A percentile compares a stretch with the other conserved stretches of the same genome.
phyloP scores from a whole-genome alignment of 1,140 invertebrate genomes.

The Colletes gigas region DNA sequence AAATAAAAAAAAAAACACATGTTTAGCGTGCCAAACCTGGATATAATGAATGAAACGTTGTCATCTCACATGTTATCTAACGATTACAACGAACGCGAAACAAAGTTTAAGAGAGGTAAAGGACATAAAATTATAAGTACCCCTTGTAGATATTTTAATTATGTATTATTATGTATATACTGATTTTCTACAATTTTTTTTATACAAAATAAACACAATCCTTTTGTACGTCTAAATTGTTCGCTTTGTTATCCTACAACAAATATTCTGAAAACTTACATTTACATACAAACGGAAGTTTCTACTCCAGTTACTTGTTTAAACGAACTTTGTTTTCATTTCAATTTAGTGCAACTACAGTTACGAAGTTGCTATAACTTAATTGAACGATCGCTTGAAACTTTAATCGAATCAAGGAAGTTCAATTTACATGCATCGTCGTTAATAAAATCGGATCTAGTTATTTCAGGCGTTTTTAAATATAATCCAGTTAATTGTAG shows the following conservation, averaged over 20 bases:
- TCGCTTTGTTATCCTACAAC: not conserved
- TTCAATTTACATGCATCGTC: not conserved
- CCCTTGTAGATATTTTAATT: conserved; percentile 74
- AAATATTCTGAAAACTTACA: not conserved
- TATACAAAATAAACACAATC: conserved; percentile 72
- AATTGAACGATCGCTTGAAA: not conserved
- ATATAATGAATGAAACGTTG: conserved; percentile 10
- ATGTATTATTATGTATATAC: conserved; percentile 79
- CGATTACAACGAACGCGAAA: conserved; percentile 20
- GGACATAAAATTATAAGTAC: conserved; percentile 55
- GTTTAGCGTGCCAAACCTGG: conserved; percentile 33
- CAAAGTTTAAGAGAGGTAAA: conserved; percentile 37
- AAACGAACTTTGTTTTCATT: not conserved
- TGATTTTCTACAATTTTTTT: conserved; percentile 74
- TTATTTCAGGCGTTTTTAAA: not conserved
- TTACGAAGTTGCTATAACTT: not conserved
- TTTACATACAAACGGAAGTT: too few relatives aligned
- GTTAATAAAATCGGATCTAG: not conserved
- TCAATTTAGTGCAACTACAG: not conserved
- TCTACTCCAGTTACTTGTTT: too few relatives aligned
- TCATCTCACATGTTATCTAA: conserved; percentile 36
- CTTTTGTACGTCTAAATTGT: conserved; percentile 34
- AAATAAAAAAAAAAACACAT: conserved; percentile 9
- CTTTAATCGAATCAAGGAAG: not conserved
- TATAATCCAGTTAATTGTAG: not conserved